Evolutionary conservation across 2,113 vertebrate species (phyloP), one percentile per base, ranked within the genome.

Genomic region (Oreochromis spilurus): DNA sequence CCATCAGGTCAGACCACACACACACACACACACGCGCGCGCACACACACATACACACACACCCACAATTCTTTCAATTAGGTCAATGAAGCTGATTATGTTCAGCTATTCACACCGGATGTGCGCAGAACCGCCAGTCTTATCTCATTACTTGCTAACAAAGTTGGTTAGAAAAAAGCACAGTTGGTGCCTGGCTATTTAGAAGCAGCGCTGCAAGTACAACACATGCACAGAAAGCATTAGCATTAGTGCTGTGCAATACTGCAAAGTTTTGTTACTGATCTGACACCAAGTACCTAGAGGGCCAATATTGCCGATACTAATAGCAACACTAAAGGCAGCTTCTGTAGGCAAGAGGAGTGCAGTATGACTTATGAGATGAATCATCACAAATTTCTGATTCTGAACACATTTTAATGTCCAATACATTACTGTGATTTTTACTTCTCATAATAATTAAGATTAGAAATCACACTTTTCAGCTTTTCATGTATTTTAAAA

Each of bases 1-100:
- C 98, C 88, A 98, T 99, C 95, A 95, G 97, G 98, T 99, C 70
- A 79, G 81, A 50, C 24, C n/a, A 24, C 9, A 40, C n/a, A 16
- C 50, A 16, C 4, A 12, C 38, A 8, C 31, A n/a, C n/a, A n/a
- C n/a, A n/a, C n/a, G n/a, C n/a, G n/a, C n/a, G n/a, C n/a, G n/a
- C 29, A 36, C 57, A 36, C 43, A n/a, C 45, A 31, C 19, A 19
- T 26, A 17, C 6, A 40, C 16, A 9, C 43, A 11, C 19, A 0
- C 19, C 14, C 36, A 0, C 40, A 19, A 4, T 29, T 26, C 70
- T 77, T 77, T 77, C 16, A 77, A 77, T 77, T 77, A 17, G 26
- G 70, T 77, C 70, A 77, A 19, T 50, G 13, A 75, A 29, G 24
- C 70, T 31, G 11, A 48, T 31, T 31, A 19, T 31, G 40, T 24